Conservation (phyloP, 2,888 invertebrate genomes). For the Polydesmus complanatus region DNA sequence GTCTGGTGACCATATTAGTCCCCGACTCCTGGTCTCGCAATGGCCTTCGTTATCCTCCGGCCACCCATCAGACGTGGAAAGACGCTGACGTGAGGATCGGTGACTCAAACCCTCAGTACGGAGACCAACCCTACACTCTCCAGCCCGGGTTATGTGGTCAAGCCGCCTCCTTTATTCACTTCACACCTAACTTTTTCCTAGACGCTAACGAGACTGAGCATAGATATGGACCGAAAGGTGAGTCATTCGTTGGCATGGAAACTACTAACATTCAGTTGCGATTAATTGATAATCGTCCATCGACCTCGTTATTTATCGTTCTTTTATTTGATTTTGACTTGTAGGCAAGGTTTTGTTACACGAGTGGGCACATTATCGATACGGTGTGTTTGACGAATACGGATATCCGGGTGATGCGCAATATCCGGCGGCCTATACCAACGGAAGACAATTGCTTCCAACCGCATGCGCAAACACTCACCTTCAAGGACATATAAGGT, state of each 20-base stretch:
- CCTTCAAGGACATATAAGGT: constrained; percentile 21
- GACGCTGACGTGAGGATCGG: constrained; percentile 40
- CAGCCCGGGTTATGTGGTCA: constrained; percentile 47
- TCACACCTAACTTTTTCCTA: constrained; percentile 28
- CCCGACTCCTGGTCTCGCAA: constrained; percentile 44
- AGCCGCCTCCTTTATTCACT: constrained; percentile 44
- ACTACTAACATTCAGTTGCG: too few relatives aligned
- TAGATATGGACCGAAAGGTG: constrained; percentile 12
- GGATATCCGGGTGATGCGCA: constrained; percentile 44
- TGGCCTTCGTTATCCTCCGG: constrained; percentile 1
- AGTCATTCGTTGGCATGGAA: not conserved
- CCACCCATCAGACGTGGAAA: constrained; percentile 19
- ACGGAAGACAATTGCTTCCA: constrained; percentile 29
- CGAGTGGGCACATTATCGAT: constrained; percentile 51
- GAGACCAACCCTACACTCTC: constrained; percentile 44
- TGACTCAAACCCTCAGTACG: constrained; percentile 38
- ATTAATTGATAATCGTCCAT: too few relatives aligned
- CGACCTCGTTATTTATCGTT: not conserved
- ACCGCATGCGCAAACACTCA: constrained; percentile 26
- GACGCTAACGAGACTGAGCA: constrained; percentile 15
- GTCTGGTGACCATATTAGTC: constrained; percentile 43
- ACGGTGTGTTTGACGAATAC: constrained; percentile 52
- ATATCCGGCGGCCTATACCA: constrained; percentile 42
- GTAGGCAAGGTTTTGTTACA: constrained; percentile 40
- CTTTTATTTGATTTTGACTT: constrained; percentile 20